Conservation (phyloP, 2,797 vertebrate species). For the Nyctalus aviator region DNA sequence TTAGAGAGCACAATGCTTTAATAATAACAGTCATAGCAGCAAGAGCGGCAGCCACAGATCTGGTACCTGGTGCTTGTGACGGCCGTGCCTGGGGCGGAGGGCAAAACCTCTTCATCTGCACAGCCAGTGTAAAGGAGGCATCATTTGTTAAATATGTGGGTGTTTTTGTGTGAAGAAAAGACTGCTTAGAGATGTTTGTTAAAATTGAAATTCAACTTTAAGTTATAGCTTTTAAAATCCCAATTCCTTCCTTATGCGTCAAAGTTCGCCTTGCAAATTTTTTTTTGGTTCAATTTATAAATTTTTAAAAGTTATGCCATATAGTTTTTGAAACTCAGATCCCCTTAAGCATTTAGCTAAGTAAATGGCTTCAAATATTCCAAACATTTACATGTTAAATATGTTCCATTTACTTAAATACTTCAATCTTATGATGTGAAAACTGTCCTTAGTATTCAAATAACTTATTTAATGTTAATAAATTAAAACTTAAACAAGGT, state of each 20-base stretch:
- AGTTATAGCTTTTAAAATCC: not conserved
- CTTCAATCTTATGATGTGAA: slow-evolving; percentile 4
- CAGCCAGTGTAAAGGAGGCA: not conserved
- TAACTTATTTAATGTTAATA: slow-evolving; percentile 25
- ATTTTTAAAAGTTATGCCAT: slow-evolving; percentile 1
- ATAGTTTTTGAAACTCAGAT: slow-evolving; percentile 36
- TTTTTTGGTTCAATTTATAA: slow-evolving; percentile 7
- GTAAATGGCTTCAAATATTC: not conserved
- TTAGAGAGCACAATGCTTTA: not conserved
- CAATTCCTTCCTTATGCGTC: not conserved
- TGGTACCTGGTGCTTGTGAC: not conserved
- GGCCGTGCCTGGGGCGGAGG: fast-evolving
- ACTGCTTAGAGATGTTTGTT: not conserved
- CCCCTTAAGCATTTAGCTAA: slow-evolving; percentile 7
- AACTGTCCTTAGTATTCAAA: slow-evolving; percentile 22
- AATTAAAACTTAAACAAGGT: not conserved
- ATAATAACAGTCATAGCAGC: not conserved
- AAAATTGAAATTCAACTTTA: slow-evolving; percentile 7
- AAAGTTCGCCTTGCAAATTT: not conserved
- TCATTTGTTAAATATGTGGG: not conserved
- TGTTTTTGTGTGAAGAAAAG: slow-evolving; percentile 2
- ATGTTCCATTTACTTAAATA: slow-evolving; percentile 17
- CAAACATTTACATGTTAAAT: not conserved
- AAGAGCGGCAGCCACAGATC: not conserved
- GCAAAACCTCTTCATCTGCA: not conserved